Evolutionary conservation across 2,888 invertebrate genomes (phyloP).

Genomic region (Folsomia manolachei): DNA sequence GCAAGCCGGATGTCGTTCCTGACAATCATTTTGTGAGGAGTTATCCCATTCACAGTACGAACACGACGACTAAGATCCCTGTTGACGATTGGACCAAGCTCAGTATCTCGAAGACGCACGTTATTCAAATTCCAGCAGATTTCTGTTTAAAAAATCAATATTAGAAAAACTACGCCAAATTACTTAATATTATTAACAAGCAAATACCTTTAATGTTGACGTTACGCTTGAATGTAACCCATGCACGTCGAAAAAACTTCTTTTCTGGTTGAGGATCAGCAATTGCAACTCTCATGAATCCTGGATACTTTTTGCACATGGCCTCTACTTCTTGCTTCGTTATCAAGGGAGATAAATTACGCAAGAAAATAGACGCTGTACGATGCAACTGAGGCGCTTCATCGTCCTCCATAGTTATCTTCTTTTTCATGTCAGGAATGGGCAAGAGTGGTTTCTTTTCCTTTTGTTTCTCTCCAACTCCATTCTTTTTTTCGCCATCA

Average conservation of each 20-base stretch:
- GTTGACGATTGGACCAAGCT: constrained; percentile 93
- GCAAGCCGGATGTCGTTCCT: constrained; percentile 88
- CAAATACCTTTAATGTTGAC: constrained; percentile 79
- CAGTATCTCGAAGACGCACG: constrained; percentile 85
- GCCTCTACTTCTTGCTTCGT: constrained; percentile 96
- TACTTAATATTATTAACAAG: not conserved
- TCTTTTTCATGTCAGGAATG: constrained; percentile 35
- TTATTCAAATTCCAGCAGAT: constrained; percentile 99
- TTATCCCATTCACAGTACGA: constrained; percentile 84
- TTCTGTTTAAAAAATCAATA: constrained; percentile 59
- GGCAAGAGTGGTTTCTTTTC: constrained; percentile 37
- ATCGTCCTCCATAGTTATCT: constrained; percentile 38
- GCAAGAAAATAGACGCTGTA: constrained; percentile 93
- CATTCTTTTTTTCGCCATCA: constrained; percentile 50
- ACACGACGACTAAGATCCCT: constrained; percentile 91
- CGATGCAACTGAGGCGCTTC: constrained; percentile 69
- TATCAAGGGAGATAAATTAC: constrained; percentile 92
- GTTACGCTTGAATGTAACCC: constrained; percentile 95
- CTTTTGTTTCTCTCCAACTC: constrained; percentile 51
- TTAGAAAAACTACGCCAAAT: not conserved
- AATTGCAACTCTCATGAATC: constrained; percentile 90
- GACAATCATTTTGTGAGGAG: constrained; percentile 82
- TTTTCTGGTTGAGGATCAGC: constrained; percentile 96
- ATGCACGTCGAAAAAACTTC: constrained; percentile 93
- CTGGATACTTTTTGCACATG: constrained; percentile 80